Conservation (phyloP, 1,140 invertebrate genomes). For the Luehdorfia chinensis region DNA sequence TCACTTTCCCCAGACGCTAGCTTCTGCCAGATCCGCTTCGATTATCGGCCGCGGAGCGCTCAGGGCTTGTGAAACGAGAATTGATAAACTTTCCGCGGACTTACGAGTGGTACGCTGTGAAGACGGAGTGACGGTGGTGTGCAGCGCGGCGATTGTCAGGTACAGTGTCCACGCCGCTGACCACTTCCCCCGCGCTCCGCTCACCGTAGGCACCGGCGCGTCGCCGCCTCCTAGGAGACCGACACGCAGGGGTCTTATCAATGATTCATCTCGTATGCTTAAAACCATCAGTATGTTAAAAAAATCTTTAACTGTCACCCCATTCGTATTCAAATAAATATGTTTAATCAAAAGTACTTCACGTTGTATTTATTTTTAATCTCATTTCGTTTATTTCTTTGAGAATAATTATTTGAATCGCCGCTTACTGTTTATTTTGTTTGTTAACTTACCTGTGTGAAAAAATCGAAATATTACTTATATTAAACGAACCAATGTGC, state of each 20-base stretch:
- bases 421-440: no score
- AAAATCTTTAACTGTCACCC: not conserved
- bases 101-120: slow-evolving; percentile 41
- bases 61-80: slow-evolving; percentile 52
- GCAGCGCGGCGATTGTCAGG: slow-evolving; percentile 56
- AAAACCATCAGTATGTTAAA: slow-evolving; percentile 13
- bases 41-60: slow-evolving; percentile 27
- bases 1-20: slow-evolving; percentile 44
- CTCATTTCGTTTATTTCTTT: not conserved
- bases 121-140: slow-evolving; percentile 38
- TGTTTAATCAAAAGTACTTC: not conserved
- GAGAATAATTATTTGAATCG: no score
- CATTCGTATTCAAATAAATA: slow-evolving; percentile 10
- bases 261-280: slow-evolving; percentile 48
- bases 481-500: no score
- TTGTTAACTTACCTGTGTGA: no score
- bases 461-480: no score
- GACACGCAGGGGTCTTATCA: slow-evolving; percentile 45
- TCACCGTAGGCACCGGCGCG: slow-evolving; percentile 27
- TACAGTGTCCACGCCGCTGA: slow-evolving; percentile 48
- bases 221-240: slow-evolving; percentile 37
- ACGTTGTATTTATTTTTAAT: slow-evolving; percentile 1
- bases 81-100: slow-evolving; percentile 45
- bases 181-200: slow-evolving; percentile 28
- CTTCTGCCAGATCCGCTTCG: slow-evolving; percentile 51